phyloP scores from a whole-genome alignment of 2,113 vertebrate genomes.

The Dryoscopus gambensis region DNA sequence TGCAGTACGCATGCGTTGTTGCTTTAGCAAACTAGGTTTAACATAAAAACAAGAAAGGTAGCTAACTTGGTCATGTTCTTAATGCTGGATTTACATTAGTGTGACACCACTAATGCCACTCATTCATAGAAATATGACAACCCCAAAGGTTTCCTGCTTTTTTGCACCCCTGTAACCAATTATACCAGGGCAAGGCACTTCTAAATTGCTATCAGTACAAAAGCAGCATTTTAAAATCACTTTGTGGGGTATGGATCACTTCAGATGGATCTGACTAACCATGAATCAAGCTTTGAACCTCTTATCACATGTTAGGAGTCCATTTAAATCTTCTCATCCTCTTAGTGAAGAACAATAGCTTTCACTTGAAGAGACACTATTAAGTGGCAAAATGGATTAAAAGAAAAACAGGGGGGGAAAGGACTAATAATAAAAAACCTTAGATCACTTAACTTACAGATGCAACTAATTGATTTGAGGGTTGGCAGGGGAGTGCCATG shows the following conservation, averaged over 20 bases:
- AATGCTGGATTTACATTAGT: background rate
- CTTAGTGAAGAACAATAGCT: constrained; percentile 19
- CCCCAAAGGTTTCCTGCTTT: background rate
- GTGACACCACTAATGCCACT: background rate
- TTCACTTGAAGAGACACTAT: background rate
- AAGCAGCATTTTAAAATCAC: constrained; percentile 37
- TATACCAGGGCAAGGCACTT: background rate
- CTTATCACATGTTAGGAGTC: background rate
- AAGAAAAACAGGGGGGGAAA: background rate
- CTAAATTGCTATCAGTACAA: constrained; percentile 10
- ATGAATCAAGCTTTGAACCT: constrained; percentile 45
- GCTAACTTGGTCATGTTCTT: background rate
- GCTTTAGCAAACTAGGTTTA: background rate
- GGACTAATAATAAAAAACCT: constrained; percentile 5
- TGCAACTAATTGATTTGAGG: constrained; percentile 45
- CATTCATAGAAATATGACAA: background rate
- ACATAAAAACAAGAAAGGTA: background rate
- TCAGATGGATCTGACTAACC: background rate
- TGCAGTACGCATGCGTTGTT: background rate
- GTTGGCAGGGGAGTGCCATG: background rate
- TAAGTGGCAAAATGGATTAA: constrained; percentile 37
- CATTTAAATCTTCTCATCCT: constrained; percentile 29
- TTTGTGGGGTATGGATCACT: constrained; percentile 15
- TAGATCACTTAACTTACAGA: constrained; percentile 36
- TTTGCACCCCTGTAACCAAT: background rate